Evolutionary conservation across 2,113 vertebrate species (phyloP).

Genomic region (Eudyptes chrysolophus): DNA sequence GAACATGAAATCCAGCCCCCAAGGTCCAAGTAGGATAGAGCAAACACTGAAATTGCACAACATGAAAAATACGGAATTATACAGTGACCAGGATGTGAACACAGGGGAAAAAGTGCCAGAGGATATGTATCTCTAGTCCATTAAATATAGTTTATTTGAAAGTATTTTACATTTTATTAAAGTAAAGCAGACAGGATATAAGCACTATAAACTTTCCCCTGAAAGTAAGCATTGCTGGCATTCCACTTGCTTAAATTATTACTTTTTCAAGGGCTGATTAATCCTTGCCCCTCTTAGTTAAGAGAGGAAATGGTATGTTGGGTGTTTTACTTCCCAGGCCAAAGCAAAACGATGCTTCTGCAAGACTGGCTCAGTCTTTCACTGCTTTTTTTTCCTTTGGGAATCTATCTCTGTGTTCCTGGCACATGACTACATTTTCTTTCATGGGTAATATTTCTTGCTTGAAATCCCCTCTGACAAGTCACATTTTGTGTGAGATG

Average conservation of each 20-base stretch:
- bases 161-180: slow-evolving; percentile 78
- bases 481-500: not conserved
- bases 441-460: not conserved
- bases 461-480: slow-evolving; percentile 6
- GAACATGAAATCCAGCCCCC: not conserved
- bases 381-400: not conserved
- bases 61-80: slow-evolving; percentile 27
- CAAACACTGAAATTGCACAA: slow-evolving; percentile 8
- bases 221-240: slow-evolving; percentile 70
- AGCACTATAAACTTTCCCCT: slow-evolving; percentile 73
- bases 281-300: slow-evolving; percentile 50
- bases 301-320: slow-evolving; percentile 22
- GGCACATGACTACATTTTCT: not conserved
- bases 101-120: slow-evolving; percentile 13
- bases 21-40: not conserved
- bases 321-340: slow-evolving; percentile 49
- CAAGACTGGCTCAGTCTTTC: not conserved
- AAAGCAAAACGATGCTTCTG: not conserved
- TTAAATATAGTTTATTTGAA: slow-evolving; percentile 76
- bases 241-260: slow-evolving; percentile 63
- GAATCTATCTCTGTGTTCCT: not conserved
- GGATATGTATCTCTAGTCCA: slow-evolving; percentile 56
- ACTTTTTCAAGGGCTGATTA: slow-evolving; percentile 57
- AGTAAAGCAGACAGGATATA: slow-evolving; percentile 73
- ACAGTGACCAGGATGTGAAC: slow-evolving; percentile 58